A percentile compares a stretch with the other conserved stretches of the same genome.
These are phyloP conservation scores for Amphiduros pacificus DNA, from an alignment of 2,888 invertebrate genomes.

Conservation along the genomic window DNA sequence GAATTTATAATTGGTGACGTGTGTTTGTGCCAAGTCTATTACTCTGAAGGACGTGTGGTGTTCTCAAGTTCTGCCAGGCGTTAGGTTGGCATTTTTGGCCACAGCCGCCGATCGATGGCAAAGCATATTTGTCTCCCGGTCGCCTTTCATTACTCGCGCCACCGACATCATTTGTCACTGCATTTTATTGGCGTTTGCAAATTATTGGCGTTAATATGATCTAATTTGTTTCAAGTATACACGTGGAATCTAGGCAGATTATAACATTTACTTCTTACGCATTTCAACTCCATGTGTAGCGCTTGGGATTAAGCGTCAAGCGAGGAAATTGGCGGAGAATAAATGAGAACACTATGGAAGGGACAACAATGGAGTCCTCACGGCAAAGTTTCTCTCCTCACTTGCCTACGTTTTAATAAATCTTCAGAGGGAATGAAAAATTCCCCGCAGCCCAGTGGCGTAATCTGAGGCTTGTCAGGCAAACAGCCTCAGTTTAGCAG, in stretches of 20 bases:
- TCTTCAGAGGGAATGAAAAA: too few species aligned
- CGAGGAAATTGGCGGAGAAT: constrained; percentile 10
- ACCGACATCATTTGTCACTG: constrained; percentile 14
- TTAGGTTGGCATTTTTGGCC: too few species aligned
- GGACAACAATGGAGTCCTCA: too few species aligned
- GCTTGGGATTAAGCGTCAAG: constrained; percentile 16
- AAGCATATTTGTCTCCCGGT: too few species aligned
- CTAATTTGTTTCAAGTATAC: constrained; percentile 23
- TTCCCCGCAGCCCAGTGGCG: too few species aligned
- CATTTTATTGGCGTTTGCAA: constrained; percentile 16
- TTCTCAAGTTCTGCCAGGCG: too few species aligned
- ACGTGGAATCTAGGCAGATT: constrained; percentile 14
- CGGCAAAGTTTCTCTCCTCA: too few species aligned
- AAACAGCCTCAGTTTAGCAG: too few species aligned
- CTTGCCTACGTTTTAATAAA: too few species aligned
- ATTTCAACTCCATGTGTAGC: neutral
- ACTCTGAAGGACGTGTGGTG: neutral
- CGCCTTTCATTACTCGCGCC: constrained; percentile 16
- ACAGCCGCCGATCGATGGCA: too few species aligned
- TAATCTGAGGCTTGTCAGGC: too few species aligned
- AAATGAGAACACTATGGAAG: neutral
- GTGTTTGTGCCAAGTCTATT: constrained; percentile 17
- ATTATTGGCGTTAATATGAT: constrained; percentile 20
- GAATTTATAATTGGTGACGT: neutral
- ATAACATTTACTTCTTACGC: constrained; percentile 21